Percentiles rank a stretch among this genome's conserved stretches.
phyloP scores from a whole-genome alignment of 2,888 invertebrate genomes.

The Lagria hirta region DNA sequence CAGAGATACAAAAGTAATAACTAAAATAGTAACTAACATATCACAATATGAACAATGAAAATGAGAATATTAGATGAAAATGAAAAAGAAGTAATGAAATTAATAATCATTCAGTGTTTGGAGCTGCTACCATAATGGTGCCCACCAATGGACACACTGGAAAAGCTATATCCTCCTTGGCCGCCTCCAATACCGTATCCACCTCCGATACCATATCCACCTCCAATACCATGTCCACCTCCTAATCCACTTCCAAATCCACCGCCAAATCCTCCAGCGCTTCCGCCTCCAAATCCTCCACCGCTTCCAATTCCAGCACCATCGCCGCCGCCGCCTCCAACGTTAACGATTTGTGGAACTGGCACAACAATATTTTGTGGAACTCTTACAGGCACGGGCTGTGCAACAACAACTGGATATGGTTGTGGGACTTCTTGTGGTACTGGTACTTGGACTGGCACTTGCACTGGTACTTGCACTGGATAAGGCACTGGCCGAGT shows the following conservation, averaged over 20 bases:
- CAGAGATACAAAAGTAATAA: constrained; percentile 11
- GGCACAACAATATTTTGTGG: constrained; percentile 37
- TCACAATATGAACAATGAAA: constrained; percentile 21
- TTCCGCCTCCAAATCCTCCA: constrained; percentile 18
- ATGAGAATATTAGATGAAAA: constrained; percentile 1
- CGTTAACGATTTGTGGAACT: constrained; percentile 34
- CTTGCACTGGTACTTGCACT: constrained; percentile 20
- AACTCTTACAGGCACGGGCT: constrained; percentile 42
- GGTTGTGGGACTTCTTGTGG: constrained; percentile 46
- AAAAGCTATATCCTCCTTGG: constrained; percentile 39
- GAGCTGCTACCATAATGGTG: constrained; percentile 38
- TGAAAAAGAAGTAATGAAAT: too few species aligned
- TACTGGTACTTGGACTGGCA: constrained; percentile 24
- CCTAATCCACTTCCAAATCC: constrained; percentile 23
- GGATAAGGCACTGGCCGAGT: constrained; percentile 46
- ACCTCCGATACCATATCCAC: constrained; percentile 20
- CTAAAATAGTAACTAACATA: constrained; percentile 18
- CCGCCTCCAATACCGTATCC: constrained; percentile 27
- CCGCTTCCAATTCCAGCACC: constrained; percentile 21
- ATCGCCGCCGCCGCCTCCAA: constrained; percentile 30
- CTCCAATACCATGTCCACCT: constrained; percentile 39
- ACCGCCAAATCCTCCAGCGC: constrained; percentile 17
- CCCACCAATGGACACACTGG: constrained; percentile 43
- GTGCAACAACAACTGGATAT: constrained; percentile 39
- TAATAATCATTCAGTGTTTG: constrained; percentile 29